Conservation (phyloP, 2,113 vertebrate genomes). For the Ammodytes dubius region DNA sequence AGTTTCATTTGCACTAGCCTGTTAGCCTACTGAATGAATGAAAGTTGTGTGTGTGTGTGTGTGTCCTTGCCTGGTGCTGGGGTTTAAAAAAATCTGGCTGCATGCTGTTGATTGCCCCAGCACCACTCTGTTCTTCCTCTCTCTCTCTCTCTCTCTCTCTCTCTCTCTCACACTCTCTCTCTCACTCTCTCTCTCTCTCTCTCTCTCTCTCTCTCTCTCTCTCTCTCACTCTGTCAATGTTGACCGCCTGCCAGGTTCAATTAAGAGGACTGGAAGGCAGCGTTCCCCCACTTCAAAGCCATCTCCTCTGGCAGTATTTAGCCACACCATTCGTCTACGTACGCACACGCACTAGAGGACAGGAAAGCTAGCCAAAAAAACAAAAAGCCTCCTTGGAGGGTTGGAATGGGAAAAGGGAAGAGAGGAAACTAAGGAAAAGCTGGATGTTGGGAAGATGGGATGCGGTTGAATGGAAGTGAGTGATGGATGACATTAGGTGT, state of each 20-base stretch:
- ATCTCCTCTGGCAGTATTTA: conserved; percentile 76
- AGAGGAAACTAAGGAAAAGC: conserved; percentile 40
- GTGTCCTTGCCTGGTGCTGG: conserved; percentile 62
- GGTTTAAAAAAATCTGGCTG: conserved; percentile 63
- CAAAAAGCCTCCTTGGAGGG: conserved; percentile 53
- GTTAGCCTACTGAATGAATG: conserved; percentile 36
- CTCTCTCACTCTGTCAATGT: conserved; percentile 58
- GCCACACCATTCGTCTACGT: conserved; percentile 57
- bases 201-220: conserved; percentile 23
- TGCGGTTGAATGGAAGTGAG: conserved; percentile 57
- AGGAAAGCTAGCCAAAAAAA: conserved; percentile 50
- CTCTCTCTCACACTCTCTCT: conserved; percentile 27
- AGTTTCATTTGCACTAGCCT: conserved; percentile 39
- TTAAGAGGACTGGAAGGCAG: conserved; percentile 73
- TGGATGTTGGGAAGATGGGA: conserved; percentile 44
- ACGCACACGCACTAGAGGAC: conserved; percentile 27
- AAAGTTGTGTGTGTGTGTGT: conserved; percentile 53
- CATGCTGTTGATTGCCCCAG: conserved; percentile 60
- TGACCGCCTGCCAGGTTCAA: conserved; percentile 76
- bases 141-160: conserved; percentile 18
- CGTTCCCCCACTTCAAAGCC: conserved; percentile 76
- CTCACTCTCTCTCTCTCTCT: conserved; percentile 30
- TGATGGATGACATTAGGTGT: conserved; percentile 64
- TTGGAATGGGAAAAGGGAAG: conserved; percentile 33
- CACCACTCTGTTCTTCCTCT: conserved; percentile 49